A percentile compares a stretch with the other conserved stretches of the same genome.
phyloP scores from a whole-genome alignment of 2,888 invertebrate species.

The Lasioglossum pauxillum region DNA sequence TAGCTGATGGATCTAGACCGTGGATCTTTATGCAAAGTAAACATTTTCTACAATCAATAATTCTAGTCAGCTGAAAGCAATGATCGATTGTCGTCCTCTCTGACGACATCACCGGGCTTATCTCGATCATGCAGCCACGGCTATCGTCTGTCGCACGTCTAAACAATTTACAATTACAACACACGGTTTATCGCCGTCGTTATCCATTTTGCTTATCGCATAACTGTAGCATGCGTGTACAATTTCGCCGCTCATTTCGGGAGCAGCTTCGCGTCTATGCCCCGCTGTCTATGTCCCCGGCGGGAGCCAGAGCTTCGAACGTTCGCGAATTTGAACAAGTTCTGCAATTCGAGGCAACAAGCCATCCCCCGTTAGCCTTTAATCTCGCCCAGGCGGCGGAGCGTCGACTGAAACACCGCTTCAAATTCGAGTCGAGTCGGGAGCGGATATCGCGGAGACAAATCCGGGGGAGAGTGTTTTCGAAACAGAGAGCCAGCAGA shows the following conservation, averaged over 20 bases:
- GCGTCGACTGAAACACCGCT: background rate
- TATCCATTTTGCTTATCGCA: background rate
- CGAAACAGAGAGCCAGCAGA: conserved; percentile 21
- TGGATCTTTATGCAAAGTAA: background rate
- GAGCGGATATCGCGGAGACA: conserved; percentile 6
- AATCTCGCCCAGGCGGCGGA: background rate
- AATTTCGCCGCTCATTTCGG: background rate
- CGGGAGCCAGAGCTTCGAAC: background rate
- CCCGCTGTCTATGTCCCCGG: background rate
- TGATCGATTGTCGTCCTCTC: background rate
- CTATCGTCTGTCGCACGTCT: background rate
- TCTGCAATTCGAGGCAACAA: conserved; percentile 8
- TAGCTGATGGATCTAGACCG: background rate
- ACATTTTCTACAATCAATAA: background rate
- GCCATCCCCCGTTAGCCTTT: background rate
- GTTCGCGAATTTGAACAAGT: background rate
- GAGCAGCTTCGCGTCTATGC: background rate
- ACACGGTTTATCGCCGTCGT: background rate
- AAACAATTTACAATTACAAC: conserved; percentile 5
- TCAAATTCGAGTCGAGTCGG: background rate
- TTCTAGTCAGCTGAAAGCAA: background rate
- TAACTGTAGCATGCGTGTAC: background rate
- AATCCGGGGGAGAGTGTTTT: conserved; percentile 24
- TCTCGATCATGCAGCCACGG: background rate
- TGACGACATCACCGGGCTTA: background rate